These are phyloP conservation scores for Hemistola chrysoprasaria DNA, from an alignment of 2,888 invertebrate species.

Conservation along the genomic window DNA sequence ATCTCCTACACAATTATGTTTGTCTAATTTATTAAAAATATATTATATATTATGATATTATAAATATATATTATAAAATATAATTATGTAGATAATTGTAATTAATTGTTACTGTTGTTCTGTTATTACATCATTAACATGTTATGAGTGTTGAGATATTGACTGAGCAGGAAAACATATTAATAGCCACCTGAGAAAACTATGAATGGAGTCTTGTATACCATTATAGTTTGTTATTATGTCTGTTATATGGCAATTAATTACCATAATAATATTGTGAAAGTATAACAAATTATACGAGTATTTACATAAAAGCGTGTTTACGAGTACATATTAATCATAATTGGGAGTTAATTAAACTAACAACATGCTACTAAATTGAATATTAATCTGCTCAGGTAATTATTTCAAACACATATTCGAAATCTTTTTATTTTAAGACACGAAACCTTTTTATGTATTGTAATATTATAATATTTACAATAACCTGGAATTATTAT, in stretches of 20 bases:
- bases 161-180: conserved; percentile 30
- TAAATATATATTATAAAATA: conserved; percentile 38
- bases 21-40: conserved; percentile 46
- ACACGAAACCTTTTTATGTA: conserved; percentile 6
- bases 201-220: no score
- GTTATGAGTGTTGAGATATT: conserved; percentile 37
- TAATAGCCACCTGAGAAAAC: no score
- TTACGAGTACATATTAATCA: no score
- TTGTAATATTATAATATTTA: conserved; percentile 7
- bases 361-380: no score
- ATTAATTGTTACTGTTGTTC: conserved; percentile 36
- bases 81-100: conserved; percentile 43
- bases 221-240: no score
- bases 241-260: no score
- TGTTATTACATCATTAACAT: conserved; percentile 25
- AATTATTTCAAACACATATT: conserved; percentile 3
- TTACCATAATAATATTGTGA: no score
- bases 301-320: no score
- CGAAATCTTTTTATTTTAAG: not conserved
- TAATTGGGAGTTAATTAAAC: no score
- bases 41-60: conserved; percentile 17
- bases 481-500: conserved; percentile 11
- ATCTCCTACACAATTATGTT: conserved; percentile 59
- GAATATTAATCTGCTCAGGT: conserved; percentile 1
- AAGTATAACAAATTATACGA: no score